Evolutionary conservation across 2,113 vertebrate species (phyloP).

Genomic region (Dermatemys mawii): DNA sequence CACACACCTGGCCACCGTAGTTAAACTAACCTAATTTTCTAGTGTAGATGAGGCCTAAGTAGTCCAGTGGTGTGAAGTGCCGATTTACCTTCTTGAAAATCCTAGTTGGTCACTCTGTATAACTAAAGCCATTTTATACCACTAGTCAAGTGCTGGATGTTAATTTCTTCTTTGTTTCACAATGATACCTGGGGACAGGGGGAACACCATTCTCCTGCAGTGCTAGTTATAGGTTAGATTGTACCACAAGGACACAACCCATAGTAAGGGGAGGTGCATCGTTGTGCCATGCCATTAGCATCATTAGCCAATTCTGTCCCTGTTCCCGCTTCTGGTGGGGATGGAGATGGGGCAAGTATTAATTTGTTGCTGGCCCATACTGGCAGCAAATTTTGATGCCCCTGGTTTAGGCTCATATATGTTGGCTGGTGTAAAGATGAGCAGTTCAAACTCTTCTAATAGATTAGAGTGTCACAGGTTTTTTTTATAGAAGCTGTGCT

Average conservation of each 20-base stretch:
- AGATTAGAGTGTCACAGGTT: background rate
- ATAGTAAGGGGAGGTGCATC: background rate
- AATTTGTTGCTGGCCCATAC: background rate
- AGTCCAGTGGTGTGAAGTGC: background rate
- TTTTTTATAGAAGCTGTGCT: background rate
- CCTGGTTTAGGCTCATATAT: background rate
- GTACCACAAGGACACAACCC: background rate
- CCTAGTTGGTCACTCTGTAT: background rate
- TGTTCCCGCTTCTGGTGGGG: rapidly evolving
- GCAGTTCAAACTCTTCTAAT: background rate
- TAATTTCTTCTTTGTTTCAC: background rate
- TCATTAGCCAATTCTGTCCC: background rate
- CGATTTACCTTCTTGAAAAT: background rate
- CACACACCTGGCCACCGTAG: background rate
- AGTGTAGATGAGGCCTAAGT: background rate
- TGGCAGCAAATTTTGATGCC: background rate
- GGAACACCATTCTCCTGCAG: background rate
- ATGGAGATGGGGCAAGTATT: background rate
- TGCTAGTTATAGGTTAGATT: background rate
- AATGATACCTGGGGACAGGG: rapidly evolving
- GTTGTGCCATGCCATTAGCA: background rate
- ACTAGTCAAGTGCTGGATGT: background rate
- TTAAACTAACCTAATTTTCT: background rate
- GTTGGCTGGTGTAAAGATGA: background rate
- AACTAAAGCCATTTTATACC: background rate